Percentiles rank a stretch among this genome's conserved stretches.
These are phyloP conservation scores for Molorchus minor DNA, from an alignment of 2,888 invertebrate genomes.

Conservation along the genomic window DNA sequence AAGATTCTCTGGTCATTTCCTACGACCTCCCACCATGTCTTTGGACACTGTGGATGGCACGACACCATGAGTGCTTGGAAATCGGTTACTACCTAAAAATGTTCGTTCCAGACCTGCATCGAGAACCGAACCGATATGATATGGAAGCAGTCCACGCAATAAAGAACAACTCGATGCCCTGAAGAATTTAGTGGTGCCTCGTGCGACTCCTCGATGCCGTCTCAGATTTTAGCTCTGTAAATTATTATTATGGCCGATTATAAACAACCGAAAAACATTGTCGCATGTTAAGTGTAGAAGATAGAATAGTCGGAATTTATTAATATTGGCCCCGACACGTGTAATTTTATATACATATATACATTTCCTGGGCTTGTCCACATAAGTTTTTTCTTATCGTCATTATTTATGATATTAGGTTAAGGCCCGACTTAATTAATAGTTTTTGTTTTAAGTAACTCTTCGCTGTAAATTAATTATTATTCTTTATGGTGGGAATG, in stretches of 20 bases:
- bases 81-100: too few relatives aligned
- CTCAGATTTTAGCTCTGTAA: slow-evolving; percentile 51
- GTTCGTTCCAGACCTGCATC: slow-evolving; percentile 8
- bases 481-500: slow-evolving; percentile 22
- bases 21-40: too few relatives aligned
- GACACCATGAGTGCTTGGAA: too few relatives aligned
- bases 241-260: slow-evolving; percentile 52
- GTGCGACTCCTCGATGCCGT: slow-evolving; percentile 52
- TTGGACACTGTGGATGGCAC: too few relatives aligned
- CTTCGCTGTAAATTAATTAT: slow-evolving; percentile 11
- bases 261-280: slow-evolving; percentile 54
- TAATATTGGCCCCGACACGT: slow-evolving; percentile 49
- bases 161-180: slow-evolving; percentile 32
- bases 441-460: slow-evolving; percentile 8
- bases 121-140: slow-evolving; percentile 34
- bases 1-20: too few relatives aligned
- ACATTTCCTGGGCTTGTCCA: slow-evolving; percentile 19
- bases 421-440: slow-evolving; percentile 23
- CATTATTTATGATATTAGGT: slow-evolving; percentile 32
- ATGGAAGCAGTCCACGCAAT: slow-evolving; percentile 35
- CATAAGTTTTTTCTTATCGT: slow-evolving; percentile 29
- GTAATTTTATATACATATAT: slow-evolving; percentile 42
- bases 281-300: slow-evolving; percentile 49
- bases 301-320: slow-evolving; percentile 53
- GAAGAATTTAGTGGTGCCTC: slow-evolving; percentile 55